These are phyloP conservation scores for Tichodroma muraria DNA, from an alignment of 2,113 vertebrate genomes.

Conservation along the genomic window DNA sequence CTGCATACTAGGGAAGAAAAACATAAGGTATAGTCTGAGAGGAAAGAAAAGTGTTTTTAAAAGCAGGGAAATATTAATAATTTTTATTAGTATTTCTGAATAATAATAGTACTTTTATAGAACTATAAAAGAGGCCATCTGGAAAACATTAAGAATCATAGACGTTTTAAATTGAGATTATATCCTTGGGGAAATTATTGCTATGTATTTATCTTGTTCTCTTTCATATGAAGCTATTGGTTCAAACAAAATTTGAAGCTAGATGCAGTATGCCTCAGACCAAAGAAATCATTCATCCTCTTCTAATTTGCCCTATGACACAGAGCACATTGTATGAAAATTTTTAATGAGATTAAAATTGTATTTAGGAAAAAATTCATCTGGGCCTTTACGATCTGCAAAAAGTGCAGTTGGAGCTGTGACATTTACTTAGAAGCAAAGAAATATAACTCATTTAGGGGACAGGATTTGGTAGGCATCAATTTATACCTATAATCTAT, in stretches of 20 bases:
- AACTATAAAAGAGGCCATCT: neutral
- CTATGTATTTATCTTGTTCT: neutral
- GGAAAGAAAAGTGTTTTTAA: neutral
- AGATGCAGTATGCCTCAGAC: neutral
- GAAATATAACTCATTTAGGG: neutral
- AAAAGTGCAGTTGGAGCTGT: neutral
- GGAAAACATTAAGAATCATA: constrained; percentile 9
- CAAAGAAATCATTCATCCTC: neutral
- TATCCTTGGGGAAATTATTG: neutral
- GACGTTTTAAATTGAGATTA: constrained; percentile 19
- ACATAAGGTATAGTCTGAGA: neutral
- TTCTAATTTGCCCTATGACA: constrained; percentile 39
- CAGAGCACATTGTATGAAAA: neutral
- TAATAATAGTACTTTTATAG: constrained; percentile 11
- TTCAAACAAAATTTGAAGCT: neutral
- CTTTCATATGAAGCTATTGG: neutral
- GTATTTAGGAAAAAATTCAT: constrained; percentile 17
- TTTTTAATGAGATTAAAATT: constrained; percentile 28
- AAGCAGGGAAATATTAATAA: constrained; percentile 8
- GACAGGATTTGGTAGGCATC: neutral
- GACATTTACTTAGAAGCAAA: neutral
- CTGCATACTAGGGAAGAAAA: constrained; percentile 5
- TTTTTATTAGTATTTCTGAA: constrained; percentile 56
- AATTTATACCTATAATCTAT: neutral
- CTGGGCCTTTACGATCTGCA: constrained; percentile 10